These are phyloP conservation scores for Potorous gilbertii DNA, from an alignment of 2,797 vertebrate genomes.

Conservation along the genomic window DNA sequence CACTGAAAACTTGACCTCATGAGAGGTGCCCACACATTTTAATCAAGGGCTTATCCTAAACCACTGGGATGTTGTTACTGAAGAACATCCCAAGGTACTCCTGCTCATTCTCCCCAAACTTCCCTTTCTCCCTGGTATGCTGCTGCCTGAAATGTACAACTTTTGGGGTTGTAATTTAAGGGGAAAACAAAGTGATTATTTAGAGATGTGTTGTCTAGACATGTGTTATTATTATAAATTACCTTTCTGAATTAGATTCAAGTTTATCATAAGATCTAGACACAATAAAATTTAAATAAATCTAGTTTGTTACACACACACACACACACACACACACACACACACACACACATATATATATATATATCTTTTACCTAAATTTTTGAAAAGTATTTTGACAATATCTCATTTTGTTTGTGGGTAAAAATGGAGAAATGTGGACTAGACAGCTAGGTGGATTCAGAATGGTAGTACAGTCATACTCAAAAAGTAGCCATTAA, in stretches of 20 bases:
- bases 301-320: background rate
- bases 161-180: background rate
- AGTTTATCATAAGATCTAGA: background rate
- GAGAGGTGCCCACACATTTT: background rate
- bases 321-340: too few species aligned
- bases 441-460: background rate
- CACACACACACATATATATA: too few species aligned
- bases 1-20: background rate
- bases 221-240: background rate
- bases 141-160: background rate
- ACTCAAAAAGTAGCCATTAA: background rate
- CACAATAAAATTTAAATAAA: background rate
- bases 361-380: background rate
- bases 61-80: background rate
- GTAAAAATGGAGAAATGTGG: background rate
- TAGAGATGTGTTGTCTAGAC: background rate
- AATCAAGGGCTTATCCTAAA: background rate
- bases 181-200: background rate
- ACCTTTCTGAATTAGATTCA: background rate
- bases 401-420: background rate
- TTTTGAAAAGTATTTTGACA: background rate
- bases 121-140: background rate
- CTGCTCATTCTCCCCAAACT: background rate
- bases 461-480: background rate
- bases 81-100: background rate